Evolutionary conservation across 2,113 vertebrate genomes (phyloP).

Genomic region (Lepus americanus): DNA sequence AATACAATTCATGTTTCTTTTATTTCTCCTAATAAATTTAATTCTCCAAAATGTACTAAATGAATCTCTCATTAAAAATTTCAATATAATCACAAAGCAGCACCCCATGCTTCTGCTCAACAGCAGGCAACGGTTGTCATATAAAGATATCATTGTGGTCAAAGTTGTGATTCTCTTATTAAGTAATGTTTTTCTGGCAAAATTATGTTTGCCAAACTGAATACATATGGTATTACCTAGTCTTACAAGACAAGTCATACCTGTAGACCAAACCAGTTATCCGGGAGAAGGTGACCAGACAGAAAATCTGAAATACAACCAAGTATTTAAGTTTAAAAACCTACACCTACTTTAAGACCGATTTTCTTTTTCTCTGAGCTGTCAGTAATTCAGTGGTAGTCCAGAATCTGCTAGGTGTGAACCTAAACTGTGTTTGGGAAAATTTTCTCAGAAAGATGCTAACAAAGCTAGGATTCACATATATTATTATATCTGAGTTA

Average conservation of each 20-base stretch:
- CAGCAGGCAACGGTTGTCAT: neutral
- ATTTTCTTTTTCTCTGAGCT: neutral
- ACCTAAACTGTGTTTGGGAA: neutral
- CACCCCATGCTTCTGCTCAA: neutral
- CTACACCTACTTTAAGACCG: neutral
- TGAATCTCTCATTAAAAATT: neutral
- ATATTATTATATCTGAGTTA: neutral
- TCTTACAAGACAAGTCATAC: neutral
- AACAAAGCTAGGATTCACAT: neutral
- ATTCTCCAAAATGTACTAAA: neutral
- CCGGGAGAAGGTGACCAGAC: neutral
- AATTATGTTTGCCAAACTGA: neutral
- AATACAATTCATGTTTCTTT: neutral
- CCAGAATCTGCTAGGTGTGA: neutral
- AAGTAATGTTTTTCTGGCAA: slow-evolving; percentile 6
- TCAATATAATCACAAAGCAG: neutral
- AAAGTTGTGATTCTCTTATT: neutral
- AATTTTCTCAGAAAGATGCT: neutral
- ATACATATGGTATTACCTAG: neutral
- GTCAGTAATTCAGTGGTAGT: neutral
- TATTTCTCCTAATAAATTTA: neutral
- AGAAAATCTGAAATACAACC: neutral
- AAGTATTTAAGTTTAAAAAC: neutral
- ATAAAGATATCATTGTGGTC: neutral
- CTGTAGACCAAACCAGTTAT: neutral